phyloP scores from a whole-genome alignment of 2,797 vertebrate genomes.

The Cheirogaleus major region DNA sequence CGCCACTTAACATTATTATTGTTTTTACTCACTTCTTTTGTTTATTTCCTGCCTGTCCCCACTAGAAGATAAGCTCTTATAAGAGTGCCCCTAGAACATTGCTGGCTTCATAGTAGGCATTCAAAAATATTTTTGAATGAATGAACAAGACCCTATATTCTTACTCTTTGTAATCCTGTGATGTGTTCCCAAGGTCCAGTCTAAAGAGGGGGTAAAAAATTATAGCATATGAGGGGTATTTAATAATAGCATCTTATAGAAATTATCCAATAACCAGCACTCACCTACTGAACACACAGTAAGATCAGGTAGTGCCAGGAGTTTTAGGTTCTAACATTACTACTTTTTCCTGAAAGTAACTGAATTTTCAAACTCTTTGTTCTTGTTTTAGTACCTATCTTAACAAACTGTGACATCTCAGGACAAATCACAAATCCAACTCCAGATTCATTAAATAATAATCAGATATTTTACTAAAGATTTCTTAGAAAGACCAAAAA shows the following conservation, averaged over 20 bases:
- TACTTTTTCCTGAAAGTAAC: background rate
- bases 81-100: background rate
- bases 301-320: background rate
- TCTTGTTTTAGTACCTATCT: background rate
- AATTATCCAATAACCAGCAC: background rate
- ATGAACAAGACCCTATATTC: background rate
- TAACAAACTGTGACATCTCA: background rate
- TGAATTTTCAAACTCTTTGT: background rate
- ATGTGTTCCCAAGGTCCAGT: background rate
- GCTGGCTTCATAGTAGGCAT: background rate
- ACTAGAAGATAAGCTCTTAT: background rate
- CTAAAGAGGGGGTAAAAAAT: background rate
- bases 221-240: background rate
- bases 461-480: background rate
- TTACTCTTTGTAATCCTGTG: background rate
- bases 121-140: background rate
- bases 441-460: background rate
- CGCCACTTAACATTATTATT: background rate
- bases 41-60: background rate
- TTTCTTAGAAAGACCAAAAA: background rate
- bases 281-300: background rate
- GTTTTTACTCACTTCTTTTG: background rate
- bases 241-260: background rate
- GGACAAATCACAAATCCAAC: background rate
- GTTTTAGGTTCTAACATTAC: background rate